Percentiles rank a stretch among this genome's conserved stretches.
These are phyloP conservation scores for Adelosebastes latens DNA, from an alignment of 2,797 vertebrate species.

Conservation along the genomic window DNA sequence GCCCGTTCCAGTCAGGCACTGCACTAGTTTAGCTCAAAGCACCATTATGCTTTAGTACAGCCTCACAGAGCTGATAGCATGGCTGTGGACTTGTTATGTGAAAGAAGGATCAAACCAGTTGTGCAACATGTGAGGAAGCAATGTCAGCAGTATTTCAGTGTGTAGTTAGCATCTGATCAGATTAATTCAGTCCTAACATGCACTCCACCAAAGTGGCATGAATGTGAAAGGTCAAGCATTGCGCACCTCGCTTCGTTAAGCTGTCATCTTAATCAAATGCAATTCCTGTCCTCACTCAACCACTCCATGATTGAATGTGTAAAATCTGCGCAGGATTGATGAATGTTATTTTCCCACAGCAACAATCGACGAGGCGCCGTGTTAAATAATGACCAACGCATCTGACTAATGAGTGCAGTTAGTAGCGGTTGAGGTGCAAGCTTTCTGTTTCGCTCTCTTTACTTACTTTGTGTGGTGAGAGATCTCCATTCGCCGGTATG, in stretches of 20 bases:
- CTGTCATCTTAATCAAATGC: constrained; percentile 57
- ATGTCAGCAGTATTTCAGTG: background rate
- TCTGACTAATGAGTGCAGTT: constrained; percentile 60
- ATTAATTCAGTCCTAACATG: constrained; percentile 32
- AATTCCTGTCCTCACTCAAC: constrained; percentile 39
- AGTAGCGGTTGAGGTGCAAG: constrained; percentile 20
- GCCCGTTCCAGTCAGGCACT: too few relatives aligned
- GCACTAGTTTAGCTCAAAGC: background rate
- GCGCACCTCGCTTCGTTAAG: constrained; percentile 52
- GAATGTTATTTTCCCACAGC: constrained; percentile 43
- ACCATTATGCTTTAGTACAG: too few relatives aligned
- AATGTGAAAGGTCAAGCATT: constrained; percentile 60
- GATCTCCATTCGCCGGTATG: constrained; percentile 53
- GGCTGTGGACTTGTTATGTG: background rate
- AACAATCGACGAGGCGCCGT: constrained; percentile 35
- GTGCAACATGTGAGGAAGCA: background rate
- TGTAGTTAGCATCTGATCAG: background rate
- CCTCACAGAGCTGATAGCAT: too few relatives aligned
- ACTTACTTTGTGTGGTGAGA: constrained; percentile 33
- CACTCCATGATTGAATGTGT: constrained; percentile 50
- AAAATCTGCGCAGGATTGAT: constrained; percentile 53
- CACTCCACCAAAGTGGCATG: constrained; percentile 23
- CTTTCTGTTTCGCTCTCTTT: constrained; percentile 33
- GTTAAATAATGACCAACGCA: constrained; percentile 61
- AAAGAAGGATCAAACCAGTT: background rate